phyloP scores from a whole-genome alignment of 2,888 invertebrate species.

The Spilarctia lutea region DNA sequence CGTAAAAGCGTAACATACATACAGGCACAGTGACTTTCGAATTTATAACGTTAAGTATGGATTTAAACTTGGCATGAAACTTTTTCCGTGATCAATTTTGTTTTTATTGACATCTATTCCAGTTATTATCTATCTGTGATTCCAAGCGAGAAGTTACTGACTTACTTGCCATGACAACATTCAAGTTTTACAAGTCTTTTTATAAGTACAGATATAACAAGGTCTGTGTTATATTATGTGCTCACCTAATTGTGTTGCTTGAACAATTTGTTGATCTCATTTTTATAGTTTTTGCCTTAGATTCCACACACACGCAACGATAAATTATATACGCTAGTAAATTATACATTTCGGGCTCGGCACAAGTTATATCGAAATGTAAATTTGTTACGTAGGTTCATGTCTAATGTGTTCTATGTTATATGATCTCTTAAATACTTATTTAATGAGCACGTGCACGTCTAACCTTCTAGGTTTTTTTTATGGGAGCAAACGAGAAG shows the following conservation, averaged over 20 bases:
- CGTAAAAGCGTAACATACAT: too few relatives aligned
- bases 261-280: constrained; percentile 41
- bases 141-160: constrained; percentile 39
- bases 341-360: constrained; percentile 39
- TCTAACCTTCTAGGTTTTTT: constrained; percentile 33
- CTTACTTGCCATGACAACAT: constrained; percentile 34
- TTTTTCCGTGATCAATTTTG: constrained; percentile 22
- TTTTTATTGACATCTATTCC: constrained; percentile 36
- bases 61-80: constrained; percentile 20
- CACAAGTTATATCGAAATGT: constrained; percentile 22
- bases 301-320: constrained; percentile 32
- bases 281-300: constrained; percentile 32
- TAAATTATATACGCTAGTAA: constrained; percentile 41
- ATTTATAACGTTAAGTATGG: too few relatives aligned
- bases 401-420: constrained; percentile 30
- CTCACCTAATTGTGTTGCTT: constrained; percentile 23
- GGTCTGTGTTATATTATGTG: constrained; percentile 28
- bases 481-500: too few relatives aligned
- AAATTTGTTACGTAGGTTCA: constrained; percentile 26
- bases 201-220: constrained; percentile 30
- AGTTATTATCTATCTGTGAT: constrained; percentile 38
- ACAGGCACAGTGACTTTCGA: too few relatives aligned
- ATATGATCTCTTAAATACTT: constrained; percentile 23
- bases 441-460: constrained; percentile 35
- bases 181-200: constrained; percentile 43